Evolutionary conservation across 2,113 vertebrate genomes (phyloP).

Genomic region (Tiliqua scincoides): DNA sequence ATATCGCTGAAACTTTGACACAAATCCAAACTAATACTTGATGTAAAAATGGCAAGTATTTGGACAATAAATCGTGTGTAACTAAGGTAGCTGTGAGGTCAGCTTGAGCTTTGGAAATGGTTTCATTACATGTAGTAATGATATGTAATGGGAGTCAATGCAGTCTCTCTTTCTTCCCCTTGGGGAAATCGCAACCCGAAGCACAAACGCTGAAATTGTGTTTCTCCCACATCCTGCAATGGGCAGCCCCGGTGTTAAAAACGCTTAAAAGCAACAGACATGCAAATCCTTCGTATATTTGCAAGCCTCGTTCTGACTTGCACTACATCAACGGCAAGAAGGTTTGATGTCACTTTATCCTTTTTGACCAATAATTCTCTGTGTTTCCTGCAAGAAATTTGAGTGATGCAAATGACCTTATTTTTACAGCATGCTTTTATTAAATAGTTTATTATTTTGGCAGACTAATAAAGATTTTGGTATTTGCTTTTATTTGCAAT

Average conservation of each 20-base stretch:
- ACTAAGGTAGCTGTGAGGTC: slow-evolving; percentile 64
- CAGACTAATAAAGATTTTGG: slow-evolving; percentile 94
- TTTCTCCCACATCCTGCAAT: slow-evolving; percentile 37
- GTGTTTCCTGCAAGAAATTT: slow-evolving; percentile 81
- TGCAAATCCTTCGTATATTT: slow-evolving; percentile 66
- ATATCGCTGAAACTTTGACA: slow-evolving; percentile 45
- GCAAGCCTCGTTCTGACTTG: slow-evolving; percentile 67
- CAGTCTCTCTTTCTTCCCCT: slow-evolving; percentile 33
- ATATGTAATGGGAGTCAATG: slow-evolving; percentile 39
- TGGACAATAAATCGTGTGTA: slow-evolving; percentile 63
- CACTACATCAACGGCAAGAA: slow-evolving; percentile 73
- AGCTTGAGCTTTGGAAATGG: slow-evolving; percentile 44
- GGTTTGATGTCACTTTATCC: slow-evolving; percentile 80
- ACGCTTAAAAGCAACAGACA: slow-evolving; percentile 71
- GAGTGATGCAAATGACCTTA: slow-evolving; percentile 90
- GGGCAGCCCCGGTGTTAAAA: slow-evolving; percentile 60
- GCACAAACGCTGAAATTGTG: slow-evolving; percentile 51
- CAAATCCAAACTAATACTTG: slow-evolving; percentile 69
- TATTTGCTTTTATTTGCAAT: slow-evolving; percentile 93
- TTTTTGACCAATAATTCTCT: slow-evolving; percentile 84
- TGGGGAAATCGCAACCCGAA: slow-evolving; percentile 45
- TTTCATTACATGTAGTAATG: slow-evolving; percentile 50
- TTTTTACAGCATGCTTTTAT: slow-evolving; percentile 94
- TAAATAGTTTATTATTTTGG: slow-evolving; percentile 92
- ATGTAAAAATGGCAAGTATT: slow-evolving; percentile 71